Percentiles rank a stretch among this genome's conserved stretches.
Evolutionary conservation across 1,140 invertebrate species (phyloP).

Genomic region (Hylaeus anthracinus): DNA sequence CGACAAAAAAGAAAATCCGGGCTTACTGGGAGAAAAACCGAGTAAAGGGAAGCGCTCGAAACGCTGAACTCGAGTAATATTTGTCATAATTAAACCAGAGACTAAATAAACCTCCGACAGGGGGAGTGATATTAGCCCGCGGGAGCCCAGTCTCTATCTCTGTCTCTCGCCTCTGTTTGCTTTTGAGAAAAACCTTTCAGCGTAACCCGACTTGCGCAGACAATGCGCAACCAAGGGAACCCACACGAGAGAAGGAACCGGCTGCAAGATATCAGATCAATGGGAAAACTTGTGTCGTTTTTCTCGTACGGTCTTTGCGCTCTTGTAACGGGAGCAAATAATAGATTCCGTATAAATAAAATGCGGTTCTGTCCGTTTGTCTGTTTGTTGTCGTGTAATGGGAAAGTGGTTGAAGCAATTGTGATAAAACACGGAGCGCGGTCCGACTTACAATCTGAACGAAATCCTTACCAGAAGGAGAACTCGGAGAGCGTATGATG

Average conservation of each 20-base stretch:
- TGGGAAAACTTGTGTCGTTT: too few species aligned
- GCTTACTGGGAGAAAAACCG: neutral
- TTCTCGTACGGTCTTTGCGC: too few species aligned
- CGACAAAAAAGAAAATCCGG: slow-evolving; percentile 37
- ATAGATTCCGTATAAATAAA: too few species aligned
- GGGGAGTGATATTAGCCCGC: neutral
- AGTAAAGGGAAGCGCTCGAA: slow-evolving; percentile 11
- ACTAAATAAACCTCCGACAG: slow-evolving; percentile 25
- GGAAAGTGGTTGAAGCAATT: too few species aligned
- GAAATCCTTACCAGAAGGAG: too few species aligned
- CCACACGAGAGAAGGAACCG: neutral
- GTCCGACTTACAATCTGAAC: too few species aligned
- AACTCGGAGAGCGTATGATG: too few species aligned
- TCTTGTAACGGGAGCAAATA: too few species aligned
- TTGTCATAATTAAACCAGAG: slow-evolving; percentile 43
- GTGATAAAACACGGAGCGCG: too few species aligned
- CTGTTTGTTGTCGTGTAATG: too few species aligned
- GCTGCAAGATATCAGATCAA: neutral
- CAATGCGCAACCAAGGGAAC: neutral
- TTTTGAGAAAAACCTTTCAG: slow-evolving; percentile 12
- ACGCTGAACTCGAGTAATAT: slow-evolving; percentile 31
- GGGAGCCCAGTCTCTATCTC: neutral
- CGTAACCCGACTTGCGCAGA: slow-evolving; percentile 4
- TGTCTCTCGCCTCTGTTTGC: neutral
- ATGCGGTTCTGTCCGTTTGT: too few species aligned